These are phyloP conservation scores for Anser brachyrhynchus DNA, from an alignment of 2,113 vertebrate genomes.

Conservation along the genomic window DNA sequence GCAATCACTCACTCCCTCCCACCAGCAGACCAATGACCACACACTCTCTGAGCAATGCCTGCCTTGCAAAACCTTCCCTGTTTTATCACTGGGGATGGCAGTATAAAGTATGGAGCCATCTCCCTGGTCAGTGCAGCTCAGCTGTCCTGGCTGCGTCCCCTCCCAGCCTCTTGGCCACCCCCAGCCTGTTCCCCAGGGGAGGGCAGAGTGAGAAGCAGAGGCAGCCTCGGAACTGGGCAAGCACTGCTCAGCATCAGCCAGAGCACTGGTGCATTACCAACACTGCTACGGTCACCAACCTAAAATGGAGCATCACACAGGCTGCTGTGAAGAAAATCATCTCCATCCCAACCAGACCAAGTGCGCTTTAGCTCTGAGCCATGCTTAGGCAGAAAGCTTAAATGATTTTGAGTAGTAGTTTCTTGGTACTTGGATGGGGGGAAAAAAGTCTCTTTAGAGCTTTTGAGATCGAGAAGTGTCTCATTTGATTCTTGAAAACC, in stretches of 20 bases:
- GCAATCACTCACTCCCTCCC: accelerated
- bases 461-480: neutral
- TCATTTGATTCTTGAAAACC: neutral
- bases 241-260: neutral
- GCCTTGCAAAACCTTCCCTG: accelerated
- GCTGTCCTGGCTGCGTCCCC: neutral
- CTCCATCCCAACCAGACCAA: neutral
- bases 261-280: neutral
- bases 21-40: neutral
- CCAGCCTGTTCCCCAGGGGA: accelerated
- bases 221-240: neutral
- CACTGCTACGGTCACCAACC: neutral
- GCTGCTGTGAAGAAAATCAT: neutral
- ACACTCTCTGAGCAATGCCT: neutral
- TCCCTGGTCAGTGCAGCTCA: neutral
- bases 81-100: neutral
- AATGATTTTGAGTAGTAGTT: neutral
- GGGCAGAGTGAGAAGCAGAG: neutral
- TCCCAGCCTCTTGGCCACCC: neutral
- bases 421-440: neutral
- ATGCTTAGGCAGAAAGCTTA: neutral
- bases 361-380: neutral
- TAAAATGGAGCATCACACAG: neutral
- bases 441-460: neutral
- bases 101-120: too few relatives aligned